A percentile compares a stretch with the other conserved stretches of the same genome.
Evolutionary conservation across 2,888 invertebrate genomes (phyloP).

Genomic region (Leucophenga maculata): DNA sequence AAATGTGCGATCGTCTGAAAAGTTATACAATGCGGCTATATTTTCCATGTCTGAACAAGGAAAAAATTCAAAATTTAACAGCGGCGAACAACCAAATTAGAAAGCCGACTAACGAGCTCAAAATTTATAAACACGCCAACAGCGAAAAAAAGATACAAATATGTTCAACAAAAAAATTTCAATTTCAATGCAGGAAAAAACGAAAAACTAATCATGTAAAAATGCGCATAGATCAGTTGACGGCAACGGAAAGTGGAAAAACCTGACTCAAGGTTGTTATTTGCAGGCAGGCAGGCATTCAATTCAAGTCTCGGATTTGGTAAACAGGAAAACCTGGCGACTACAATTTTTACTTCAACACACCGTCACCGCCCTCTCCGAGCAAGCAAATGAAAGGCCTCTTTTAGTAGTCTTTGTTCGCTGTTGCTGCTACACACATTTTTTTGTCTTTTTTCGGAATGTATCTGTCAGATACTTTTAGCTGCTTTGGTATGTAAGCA

Average conservation of each 20-base stretch:
- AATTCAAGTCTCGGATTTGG: background rate
- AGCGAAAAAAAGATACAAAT: constrained; percentile 8
- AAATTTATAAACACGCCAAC: constrained; percentile 48
- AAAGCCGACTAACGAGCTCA: constrained; percentile 52
- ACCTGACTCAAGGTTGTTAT: constrained; percentile 67
- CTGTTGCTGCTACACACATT: constrained; percentile 27
- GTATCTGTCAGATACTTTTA: constrained; percentile 56
- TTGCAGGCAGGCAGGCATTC: background rate
- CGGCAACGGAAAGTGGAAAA: constrained; percentile 63
- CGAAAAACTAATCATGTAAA: constrained; percentile 9
- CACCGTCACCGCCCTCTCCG: background rate
- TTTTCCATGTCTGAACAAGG: background rate
- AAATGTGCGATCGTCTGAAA: constrained; percentile 53
- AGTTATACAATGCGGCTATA: constrained; percentile 46
- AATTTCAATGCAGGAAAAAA: constrained; percentile 38
- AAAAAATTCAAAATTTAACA: constrained; percentile 28
- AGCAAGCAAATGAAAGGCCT: background rate
- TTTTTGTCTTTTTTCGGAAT: constrained; percentile 56
- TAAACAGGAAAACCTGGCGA: constrained; percentile 28
- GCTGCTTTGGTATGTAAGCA: constrained; percentile 25
- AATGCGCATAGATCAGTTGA: constrained; percentile 53
- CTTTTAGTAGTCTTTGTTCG: constrained; percentile 26
- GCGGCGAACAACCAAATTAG: constrained; percentile 45
- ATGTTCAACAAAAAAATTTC: constrained; percentile 25
- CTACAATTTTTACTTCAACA: constrained; percentile 24